Evolutionary conservation across 2,888 invertebrate species (phyloP), one percentile per base, ranked within the genome.

Genomic region (Euproctis similis): DNA sequence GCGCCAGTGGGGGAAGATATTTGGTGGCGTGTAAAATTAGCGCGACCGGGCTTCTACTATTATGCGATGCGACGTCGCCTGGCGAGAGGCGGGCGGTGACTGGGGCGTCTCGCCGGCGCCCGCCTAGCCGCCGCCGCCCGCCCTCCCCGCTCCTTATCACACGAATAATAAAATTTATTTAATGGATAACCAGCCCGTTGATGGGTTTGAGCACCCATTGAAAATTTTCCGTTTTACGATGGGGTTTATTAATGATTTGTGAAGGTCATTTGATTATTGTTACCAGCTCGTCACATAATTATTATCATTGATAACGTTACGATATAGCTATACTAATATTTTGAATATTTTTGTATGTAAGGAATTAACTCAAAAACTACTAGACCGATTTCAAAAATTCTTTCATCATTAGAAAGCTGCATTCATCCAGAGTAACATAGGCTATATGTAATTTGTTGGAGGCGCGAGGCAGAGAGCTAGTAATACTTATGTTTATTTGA

Each of bases 161-260:
- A 56, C 66, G 66, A 78, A 77, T 78, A n/a, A n/a, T n/a, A 70
- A 80, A 78, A 80, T 80, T 73, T 73, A 78, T 81, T 75, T 80
- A 74, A 78, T 74, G 78, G 75, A 74, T 80, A 76, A 80, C 74
- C 71, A 61, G 59, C 54, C 55, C 61, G 60, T 53, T 62, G 66
- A 72, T 75, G 67, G 65, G 61, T 59, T 62, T n/a, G n/a, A n/a
- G n/a, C n/a, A 59, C 56, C 59, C 68, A 73, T 76, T 75, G 70
- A 76, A 77, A 70, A 68, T 69, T 63, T 52, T 60, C 46, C 58
- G 58, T 53, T 74, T 74, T 58, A 69, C 59, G 65, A 58, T 50
- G 42, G 42, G 52, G 59, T 66, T n/a, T 70, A 66, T 67, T 68
- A 68, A 69, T 66, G 61, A 55, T 57, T n/a, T n/a, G n/a, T n/a